phyloP scores from a whole-genome alignment of 2,113 vertebrate genomes.

The Emydocephalus ijimae region DNA sequence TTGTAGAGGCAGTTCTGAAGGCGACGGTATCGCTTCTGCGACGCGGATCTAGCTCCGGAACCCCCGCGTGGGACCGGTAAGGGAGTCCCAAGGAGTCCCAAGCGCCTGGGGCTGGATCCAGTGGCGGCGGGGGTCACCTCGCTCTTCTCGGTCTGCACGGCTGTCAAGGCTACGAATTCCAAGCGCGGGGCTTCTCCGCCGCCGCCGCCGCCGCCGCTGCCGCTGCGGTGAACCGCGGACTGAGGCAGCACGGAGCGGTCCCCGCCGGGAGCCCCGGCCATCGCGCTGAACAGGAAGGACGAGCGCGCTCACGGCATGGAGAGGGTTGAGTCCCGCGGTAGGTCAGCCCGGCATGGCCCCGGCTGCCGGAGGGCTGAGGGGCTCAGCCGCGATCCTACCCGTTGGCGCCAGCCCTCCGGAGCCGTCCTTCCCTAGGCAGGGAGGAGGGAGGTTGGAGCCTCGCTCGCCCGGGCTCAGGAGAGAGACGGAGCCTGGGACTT shows the following conservation, averaged over 20 bases:
- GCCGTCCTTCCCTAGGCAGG: neutral
- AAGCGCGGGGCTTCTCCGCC: constrained; percentile 67
- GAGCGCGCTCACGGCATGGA: constrained; percentile 17
- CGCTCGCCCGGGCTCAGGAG: neutral
- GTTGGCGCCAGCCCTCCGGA: neutral
- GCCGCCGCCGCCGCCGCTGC: constrained; percentile 34
- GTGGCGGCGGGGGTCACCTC: constrained; percentile 70
- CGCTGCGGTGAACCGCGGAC: constrained; percentile 47
- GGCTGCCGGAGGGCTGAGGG: neutral
- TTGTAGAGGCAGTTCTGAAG: constrained; percentile 91
- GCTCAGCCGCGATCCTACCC: neutral
- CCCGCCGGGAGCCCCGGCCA: constrained; percentile 43
- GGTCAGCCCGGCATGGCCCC: constrained; percentile 28
- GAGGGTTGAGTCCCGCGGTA: neutral
- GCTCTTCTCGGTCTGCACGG: constrained; percentile 81
- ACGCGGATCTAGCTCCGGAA: constrained; percentile 68
- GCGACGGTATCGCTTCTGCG: constrained; percentile 82
- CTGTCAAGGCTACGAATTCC: constrained; percentile 85
- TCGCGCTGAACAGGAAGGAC: constrained; percentile 25
- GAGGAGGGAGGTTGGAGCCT: neutral
- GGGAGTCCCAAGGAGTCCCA: constrained; percentile 83
- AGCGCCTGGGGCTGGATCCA: constrained; percentile 76
- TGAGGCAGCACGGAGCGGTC: constrained; percentile 72
- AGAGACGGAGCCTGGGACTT: neutral
- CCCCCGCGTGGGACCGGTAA: constrained; percentile 58